Evolutionary conservation across 2,888 invertebrate species (phyloP), one percentile per base, ranked within the genome.

Genomic region (Zhengitettix transpicula): DNA sequence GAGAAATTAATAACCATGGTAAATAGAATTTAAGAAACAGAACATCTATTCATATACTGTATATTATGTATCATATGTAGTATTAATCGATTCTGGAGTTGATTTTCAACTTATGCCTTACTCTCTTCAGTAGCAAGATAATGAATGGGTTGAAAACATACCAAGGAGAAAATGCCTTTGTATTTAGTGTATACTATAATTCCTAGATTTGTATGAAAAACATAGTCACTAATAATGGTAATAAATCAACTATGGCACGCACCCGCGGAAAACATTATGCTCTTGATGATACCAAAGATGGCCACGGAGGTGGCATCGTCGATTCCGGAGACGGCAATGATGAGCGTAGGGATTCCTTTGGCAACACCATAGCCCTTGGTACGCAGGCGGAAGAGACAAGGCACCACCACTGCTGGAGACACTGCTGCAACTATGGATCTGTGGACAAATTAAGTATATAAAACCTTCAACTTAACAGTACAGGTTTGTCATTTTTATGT

Each of bases 231-330:
- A n/a, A n/a, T n/a, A n/a, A n/a, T n/a, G n/a, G n/a, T n/a, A n/a
- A 15, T 9, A 9, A 16, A 8, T 7, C 11, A 56, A 9, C 14
- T 16, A 1, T 14, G 10, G 5, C 11, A 16, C 47, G 44, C 53
- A 55, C 60, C 62, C 40, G 64, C 63, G 12, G 69, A 65, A 63
- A 72, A 71, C 12, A 74, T 69, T 40, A 78, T 70, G 9, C 76
- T 74, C 11, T 78, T 66, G 41, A 73, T 66, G 17, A 79, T 71
- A 11, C 76, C 75, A 67, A 78, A 80, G 3, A 73, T 73, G 54
- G 77, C 76, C 63, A 80, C 79, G 17, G 78, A 78, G 12, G 78
- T 67, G 10, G 79, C 78, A 67, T 80, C 78, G 65, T 80, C 79
- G 10, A 79, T 68, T 65, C 76, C 76, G 17, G 78, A 73, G 1